These are phyloP conservation scores for Sarcophaga rosellei DNA, from an alignment of 2,888 invertebrate genomes.

Conservation along the genomic window DNA sequence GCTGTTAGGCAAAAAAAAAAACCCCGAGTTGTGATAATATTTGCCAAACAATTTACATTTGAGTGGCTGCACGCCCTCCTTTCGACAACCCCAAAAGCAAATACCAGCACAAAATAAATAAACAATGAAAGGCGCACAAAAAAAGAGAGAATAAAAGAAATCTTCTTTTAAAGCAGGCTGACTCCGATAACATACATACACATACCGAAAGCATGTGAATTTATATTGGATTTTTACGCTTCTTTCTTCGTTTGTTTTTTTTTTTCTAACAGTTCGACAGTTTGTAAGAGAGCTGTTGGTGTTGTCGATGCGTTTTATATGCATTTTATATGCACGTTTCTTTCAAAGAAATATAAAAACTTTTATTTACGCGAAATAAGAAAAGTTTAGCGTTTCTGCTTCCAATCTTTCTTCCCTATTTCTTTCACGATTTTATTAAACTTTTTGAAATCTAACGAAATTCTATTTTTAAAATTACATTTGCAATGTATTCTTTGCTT, in stretches of 20 bases:
- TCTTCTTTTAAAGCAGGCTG: conserved; percentile 50
- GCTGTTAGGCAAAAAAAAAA: conserved; percentile 47
- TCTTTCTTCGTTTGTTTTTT: background rate
- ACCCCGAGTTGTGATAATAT: conserved; percentile 77
- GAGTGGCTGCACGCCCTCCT: conserved; percentile 53
- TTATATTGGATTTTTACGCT: conserved; percentile 55
- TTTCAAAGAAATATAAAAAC: conserved; percentile 28
- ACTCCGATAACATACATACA: conserved; percentile 16
- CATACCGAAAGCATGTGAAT: conserved; percentile 49
- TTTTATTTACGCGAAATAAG: conserved; percentile 66
- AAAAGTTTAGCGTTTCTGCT: conserved; percentile 48
- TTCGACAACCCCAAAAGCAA: background rate
- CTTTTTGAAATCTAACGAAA: background rate
- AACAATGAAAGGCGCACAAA: conserved; percentile 22
- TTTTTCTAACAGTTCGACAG: conserved; percentile 36
- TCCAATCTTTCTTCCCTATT: background rate
- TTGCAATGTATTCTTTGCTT: conserved; percentile 32
- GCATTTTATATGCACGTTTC: conserved; percentile 55
- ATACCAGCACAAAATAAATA: conserved; percentile 23
- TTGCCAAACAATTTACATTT: conserved; percentile 78
- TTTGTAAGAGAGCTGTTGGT: background rate
- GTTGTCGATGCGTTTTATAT: conserved; percentile 47
- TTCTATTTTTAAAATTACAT: conserved; percentile 27
- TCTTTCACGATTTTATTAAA: background rate
- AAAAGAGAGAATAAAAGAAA: background rate